A percentile compares a stretch with the other conserved stretches of the same genome.
Evolutionary conservation across 2,888 invertebrate species (phyloP).

Genomic region (Agapostemon virescens): DNA sequence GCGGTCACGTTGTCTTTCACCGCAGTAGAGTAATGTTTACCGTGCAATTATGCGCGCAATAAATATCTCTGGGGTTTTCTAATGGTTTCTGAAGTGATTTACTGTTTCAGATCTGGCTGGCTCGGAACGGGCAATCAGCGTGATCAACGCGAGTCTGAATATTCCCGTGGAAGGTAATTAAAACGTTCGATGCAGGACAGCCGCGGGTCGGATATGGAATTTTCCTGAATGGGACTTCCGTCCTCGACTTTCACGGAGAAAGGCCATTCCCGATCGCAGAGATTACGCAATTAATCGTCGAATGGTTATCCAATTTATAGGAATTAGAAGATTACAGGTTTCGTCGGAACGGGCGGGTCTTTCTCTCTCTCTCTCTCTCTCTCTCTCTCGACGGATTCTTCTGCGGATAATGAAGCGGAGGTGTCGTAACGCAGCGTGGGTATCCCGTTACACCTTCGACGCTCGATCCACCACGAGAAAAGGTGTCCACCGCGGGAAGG

Average conservation of each 20-base stretch:
- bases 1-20: not conserved
- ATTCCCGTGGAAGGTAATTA: not conserved
- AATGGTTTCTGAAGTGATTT: not conserved
- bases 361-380: no score
- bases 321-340: slow-evolving; percentile 51
- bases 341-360: slow-evolving; percentile 4
- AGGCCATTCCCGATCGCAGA: slow-evolving; percentile 18
- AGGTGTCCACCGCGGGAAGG: slow-evolving; percentile 10
- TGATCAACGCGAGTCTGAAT: not conserved
- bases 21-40: not conserved
- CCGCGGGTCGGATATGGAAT: not conserved
- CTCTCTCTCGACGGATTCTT: slow-evolving; percentile 15
- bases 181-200: not conserved
- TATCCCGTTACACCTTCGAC: slow-evolving; percentile 51
- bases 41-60: not conserved
- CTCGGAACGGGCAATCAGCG: not conserved
- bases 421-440: slow-evolving; percentile 56
- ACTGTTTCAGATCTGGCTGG: not conserved
- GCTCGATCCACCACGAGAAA: slow-evolving; percentile 25
- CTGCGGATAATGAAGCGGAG: slow-evolving; percentile 29
- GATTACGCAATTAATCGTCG: slow-evolving; percentile 25
- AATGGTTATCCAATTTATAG: slow-evolving; percentile 39
- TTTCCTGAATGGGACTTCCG: slow-evolving; percentile 9
- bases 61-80: not conserved
- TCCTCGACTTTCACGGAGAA: slow-evolving; percentile 33